Conservation (phyloP, 2,888 invertebrate genomes). For the Netelia inedita region DNA sequence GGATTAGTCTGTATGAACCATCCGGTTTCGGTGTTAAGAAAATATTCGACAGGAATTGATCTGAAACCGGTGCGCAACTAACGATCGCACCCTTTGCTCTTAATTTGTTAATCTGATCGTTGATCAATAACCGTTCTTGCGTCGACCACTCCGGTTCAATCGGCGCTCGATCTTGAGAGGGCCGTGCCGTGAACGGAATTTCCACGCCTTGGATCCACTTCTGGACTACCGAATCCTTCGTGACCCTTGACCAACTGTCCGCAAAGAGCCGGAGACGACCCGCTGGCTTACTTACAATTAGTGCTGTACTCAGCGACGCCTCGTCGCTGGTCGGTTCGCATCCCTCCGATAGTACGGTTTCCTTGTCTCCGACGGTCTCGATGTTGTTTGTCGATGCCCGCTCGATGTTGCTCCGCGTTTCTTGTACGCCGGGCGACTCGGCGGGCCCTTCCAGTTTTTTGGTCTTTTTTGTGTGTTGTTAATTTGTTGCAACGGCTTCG, state of each 20-base stretch:
- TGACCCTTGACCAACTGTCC: conserved; percentile 40
- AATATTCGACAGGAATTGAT: conserved; percentile 19
- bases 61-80: conserved; percentile 1
- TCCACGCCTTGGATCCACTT: conserved; percentile 52
- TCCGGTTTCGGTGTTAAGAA: conserved; percentile 8
- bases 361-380: conserved; percentile 33
- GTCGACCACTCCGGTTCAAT: conserved; percentile 29
- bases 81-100: conserved; percentile 43
- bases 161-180: conserved; percentile 29
- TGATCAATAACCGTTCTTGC: neutral
- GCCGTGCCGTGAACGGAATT: conserved; percentile 45
- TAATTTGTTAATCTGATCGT: conserved; percentile 20
- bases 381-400: conserved; percentile 27
- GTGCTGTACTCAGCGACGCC: conserved; percentile 9
- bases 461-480: conserved; percentile 19
- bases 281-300: conserved; percentile 50
- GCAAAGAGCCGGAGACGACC: conserved; percentile 53
- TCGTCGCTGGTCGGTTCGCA: neutral
- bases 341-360: conserved; percentile 38
- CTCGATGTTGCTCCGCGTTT: conserved; percentile 23
- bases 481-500: conserved; percentile 1
- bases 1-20: conserved; percentile 62
- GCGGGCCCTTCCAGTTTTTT: conserved; percentile 63
- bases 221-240: conserved; percentile 40
- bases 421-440: conserved; percentile 20